Percentiles rank a stretch among this genome's conserved stretches.
phyloP scores from a whole-genome alignment of 2,888 invertebrate genomes.

The Conomelus anceps region DNA sequence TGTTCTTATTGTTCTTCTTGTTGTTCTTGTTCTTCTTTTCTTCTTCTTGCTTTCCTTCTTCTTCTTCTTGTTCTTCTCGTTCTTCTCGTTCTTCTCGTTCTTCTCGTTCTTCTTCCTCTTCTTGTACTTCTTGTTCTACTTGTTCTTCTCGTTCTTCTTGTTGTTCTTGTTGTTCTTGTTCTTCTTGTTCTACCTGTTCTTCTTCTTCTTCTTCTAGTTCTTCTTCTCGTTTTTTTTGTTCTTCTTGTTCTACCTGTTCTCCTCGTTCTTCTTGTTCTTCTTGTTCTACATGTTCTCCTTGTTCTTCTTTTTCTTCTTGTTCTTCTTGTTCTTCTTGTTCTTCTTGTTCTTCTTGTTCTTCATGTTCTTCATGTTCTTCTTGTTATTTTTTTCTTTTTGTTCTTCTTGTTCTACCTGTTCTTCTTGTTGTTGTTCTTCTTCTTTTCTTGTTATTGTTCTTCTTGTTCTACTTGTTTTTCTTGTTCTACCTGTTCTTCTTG shows the following conservation, averaged over 20 bases:
- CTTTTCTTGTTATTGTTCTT: too few relatives aligned
- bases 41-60: background rate
- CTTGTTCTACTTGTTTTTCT: too few relatives aligned
- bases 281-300: too few relatives aligned
- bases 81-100: background rate
- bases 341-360: too few relatives aligned
- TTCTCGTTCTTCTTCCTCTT: background rate
- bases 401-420: too few relatives aligned
- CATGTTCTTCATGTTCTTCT: too few relatives aligned
- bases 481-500: too few relatives aligned
- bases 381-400: too few relatives aligned
- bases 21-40: background rate
- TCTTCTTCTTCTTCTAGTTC: background rate
- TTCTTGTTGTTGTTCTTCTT: too few relatives aligned
- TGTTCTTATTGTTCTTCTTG: background rate
- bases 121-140: background rate
- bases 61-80: background rate
- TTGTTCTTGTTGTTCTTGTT: background rate
- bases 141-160: background rate
- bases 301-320: too few relatives aligned
- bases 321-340: too few relatives aligned
- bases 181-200: background rate
- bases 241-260: too few relatives aligned
- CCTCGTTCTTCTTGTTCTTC: background rate
- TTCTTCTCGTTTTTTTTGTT: background rate